Evolutionary conservation across 2,797 vertebrate species (phyloP), one percentile per base, ranked within the genome.

Genomic region (Pseudochirops corinnae): DNA sequence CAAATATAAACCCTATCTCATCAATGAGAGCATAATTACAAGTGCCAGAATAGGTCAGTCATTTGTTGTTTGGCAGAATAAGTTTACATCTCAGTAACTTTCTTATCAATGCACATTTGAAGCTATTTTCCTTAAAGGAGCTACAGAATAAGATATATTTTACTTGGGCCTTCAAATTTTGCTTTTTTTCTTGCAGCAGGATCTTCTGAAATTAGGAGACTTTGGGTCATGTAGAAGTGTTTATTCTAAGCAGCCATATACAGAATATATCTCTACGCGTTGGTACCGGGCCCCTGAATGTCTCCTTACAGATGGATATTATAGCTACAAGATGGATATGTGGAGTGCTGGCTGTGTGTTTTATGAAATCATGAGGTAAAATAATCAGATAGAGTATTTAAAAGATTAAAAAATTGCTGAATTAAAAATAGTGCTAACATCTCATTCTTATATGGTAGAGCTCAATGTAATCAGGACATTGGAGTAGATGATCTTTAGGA

Each of bases 331-430:
- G 98, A 99, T 99, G 98, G 99, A 99, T 98, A 97, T 99, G 55
- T 99, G 99, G 99, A 99, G 99, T 0, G 98, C 99, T 0, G 99
- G 99, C 93, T 99, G 99, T 26, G 99, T 99, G 96, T 99, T 99
- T 98, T 99, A 98, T 93, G 99, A 99, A 98, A 99, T 99, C 94
- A 98, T 99, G 98, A 99, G 99, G 99, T 99, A 97, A 91, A 82
- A 87, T 87, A 74, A 74, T 74, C 18, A 46, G 74, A 46, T 87
- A 87, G 46, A 26, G 9, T 50, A 50, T 46, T 87, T 87, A 87
- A 26, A 50, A 87, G 24, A 11, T 46, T 9, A 46, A 74, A 82
- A 82, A 33, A 87, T 46, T 87, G 74, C 21, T 87, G 21, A 87
- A 87, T 46, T 87, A 4, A 62, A 82, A 87, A 82, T 82, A 82